phyloP scores from a whole-genome alignment of 2,113 vertebrate genomes.

The Oreochromis tanganicae region DNA sequence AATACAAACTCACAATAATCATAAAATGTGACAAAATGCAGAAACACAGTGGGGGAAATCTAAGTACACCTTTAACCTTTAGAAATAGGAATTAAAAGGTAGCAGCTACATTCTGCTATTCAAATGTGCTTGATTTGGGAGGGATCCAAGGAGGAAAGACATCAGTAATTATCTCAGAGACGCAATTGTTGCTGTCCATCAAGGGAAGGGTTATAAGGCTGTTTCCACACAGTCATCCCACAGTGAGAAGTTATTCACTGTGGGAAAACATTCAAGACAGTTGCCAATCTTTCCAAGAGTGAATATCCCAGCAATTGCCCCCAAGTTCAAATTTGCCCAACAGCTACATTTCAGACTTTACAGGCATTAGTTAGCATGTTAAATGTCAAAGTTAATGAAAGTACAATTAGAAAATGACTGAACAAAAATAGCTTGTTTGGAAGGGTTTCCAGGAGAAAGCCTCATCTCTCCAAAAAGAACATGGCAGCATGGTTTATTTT shows the following conservation, averaged over 20 bases:
- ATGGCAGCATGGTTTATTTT: background rate
- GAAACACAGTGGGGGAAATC: background rate
- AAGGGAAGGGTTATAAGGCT: background rate
- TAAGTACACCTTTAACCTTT: background rate
- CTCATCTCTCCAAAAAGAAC: background rate
- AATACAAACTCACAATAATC: background rate
- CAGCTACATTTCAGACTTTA: background rate
- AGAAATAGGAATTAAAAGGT: background rate
- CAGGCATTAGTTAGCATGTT: background rate
- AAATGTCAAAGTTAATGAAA: background rate
- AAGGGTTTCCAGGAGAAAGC: background rate
- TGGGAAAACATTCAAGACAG: background rate
- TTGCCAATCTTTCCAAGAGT: background rate
- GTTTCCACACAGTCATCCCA: background rate
- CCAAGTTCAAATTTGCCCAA: background rate
- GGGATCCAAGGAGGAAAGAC: rapidly evolving
- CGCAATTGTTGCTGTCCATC: background rate
- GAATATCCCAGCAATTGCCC: background rate
- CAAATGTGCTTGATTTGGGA: background rate
- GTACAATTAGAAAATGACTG: background rate
- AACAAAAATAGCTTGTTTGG: background rate
- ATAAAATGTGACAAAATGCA: background rate
- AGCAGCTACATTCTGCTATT: background rate
- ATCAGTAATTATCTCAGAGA: background rate
- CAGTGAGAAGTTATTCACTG: background rate